These are phyloP conservation scores for Aegotheles bennettii DNA, from an alignment of 2,113 vertebrate species.

Conservation along the genomic window DNA sequence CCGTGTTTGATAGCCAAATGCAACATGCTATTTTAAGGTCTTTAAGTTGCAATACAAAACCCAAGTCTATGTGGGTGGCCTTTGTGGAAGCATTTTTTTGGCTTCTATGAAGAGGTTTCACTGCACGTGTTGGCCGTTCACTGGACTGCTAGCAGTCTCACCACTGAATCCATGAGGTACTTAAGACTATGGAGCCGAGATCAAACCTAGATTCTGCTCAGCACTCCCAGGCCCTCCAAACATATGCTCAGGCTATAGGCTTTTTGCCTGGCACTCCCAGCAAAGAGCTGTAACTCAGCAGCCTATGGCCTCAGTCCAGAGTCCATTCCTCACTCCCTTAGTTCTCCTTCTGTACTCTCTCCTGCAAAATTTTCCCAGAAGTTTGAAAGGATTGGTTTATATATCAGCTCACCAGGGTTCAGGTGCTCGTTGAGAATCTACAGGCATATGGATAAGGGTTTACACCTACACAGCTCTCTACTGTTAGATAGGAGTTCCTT, in stretches of 20 bases:
- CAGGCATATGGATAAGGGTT: not conserved
- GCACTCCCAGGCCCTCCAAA: not conserved
- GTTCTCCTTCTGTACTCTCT: not conserved
- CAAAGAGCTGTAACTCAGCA: not conserved
- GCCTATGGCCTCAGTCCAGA: not conserved
- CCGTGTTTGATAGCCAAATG: not conserved
- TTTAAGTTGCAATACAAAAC: not conserved
- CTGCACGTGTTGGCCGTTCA: not conserved
- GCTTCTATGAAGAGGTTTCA: not conserved
- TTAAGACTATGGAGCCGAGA: not conserved
- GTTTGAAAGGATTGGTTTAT: not conserved
- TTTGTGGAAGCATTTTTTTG: not conserved
- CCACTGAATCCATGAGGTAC: not conserved
- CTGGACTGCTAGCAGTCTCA: not conserved
- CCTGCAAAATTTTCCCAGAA: not conserved
- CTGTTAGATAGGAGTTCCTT: not conserved
- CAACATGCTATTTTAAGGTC: not conserved
- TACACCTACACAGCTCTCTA: not conserved
- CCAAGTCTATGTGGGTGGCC: fast-evolving
- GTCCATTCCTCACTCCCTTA: not conserved
- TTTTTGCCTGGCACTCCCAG: not conserved
- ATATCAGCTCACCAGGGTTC: not conserved
- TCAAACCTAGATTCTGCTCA: not conserved
- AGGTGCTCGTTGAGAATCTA: not conserved
- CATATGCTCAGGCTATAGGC: not conserved